phyloP scores from a whole-genome alignment of 2,113 vertebrate species.

The Lophochroa leadbeateri region DNA sequence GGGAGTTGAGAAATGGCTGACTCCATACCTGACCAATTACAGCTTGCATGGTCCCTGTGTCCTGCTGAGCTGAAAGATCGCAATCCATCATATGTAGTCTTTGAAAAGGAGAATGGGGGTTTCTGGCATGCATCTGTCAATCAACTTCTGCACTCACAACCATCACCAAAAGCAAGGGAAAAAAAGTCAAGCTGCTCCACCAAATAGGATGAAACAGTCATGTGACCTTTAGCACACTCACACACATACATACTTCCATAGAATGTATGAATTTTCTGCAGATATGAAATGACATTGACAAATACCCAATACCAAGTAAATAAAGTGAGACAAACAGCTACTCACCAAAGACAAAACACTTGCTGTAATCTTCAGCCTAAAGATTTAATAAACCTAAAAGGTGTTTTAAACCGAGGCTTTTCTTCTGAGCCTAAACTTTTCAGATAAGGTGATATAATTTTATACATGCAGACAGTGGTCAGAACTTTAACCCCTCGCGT shows the following conservation, averaged over 20 bases:
- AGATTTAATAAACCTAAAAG: constrained; percentile 69
- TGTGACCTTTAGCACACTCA: constrained; percentile 81
- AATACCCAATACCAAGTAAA: constrained; percentile 84
- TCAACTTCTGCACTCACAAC: constrained; percentile 86
- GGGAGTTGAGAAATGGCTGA: constrained; percentile 88
- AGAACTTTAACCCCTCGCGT: constrained; percentile 48
- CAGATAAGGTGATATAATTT: constrained; percentile 60
- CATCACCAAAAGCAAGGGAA: constrained; percentile 83
- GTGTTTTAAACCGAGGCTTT: constrained; percentile 39
- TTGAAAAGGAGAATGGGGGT: constrained; percentile 85
- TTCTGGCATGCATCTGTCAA: constrained; percentile 88
- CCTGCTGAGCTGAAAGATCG: constrained; percentile 84
- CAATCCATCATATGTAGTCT: constrained; percentile 87
- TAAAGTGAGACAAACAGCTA: constrained; percentile 83
- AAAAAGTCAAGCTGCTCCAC: constrained; percentile 85
- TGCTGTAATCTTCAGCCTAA: constrained; percentile 72
- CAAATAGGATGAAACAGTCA: constrained; percentile 85
- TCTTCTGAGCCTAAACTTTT: constrained; percentile 69
- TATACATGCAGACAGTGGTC: constrained; percentile 46
- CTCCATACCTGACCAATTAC: constrained; percentile 90
- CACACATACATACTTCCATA: constrained; percentile 79
- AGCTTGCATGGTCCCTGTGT: constrained; percentile 85
- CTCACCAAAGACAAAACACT: constrained; percentile 75
- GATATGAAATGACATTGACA: constrained; percentile 87
- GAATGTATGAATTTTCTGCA: constrained; percentile 82